These are phyloP conservation scores for Malurus splendens DNA, from an alignment of 2,797 vertebrate species.

Conservation along the genomic window DNA sequence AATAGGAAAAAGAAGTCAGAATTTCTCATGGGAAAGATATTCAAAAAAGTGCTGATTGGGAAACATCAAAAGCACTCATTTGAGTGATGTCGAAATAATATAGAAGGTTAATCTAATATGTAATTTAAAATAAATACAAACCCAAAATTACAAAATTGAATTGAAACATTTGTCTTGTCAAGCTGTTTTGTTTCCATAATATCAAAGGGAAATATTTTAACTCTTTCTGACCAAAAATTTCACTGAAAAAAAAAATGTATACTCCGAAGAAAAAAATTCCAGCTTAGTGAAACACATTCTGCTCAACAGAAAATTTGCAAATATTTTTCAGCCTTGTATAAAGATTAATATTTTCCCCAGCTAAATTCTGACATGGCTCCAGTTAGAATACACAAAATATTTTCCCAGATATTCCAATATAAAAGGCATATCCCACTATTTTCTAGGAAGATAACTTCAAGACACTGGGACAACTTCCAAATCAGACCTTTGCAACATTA, in stretches of 20 bases:
- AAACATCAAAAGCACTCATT: slow-evolving; percentile 10
- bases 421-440: neutral
- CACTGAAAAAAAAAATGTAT: too few species aligned
- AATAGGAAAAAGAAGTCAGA: neutral
- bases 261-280: neutral
- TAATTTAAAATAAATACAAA: slow-evolving; percentile 36
- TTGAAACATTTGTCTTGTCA: neutral
- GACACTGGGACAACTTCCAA: neutral
- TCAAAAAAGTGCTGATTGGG: neutral
- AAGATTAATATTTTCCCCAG: neutral
- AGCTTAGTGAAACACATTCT: neutral
- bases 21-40: slow-evolving; percentile 1
- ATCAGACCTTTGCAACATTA: neutral
- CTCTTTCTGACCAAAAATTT: neutral
- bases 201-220: slow-evolving; percentile 28
- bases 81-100: neutral
- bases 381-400: neutral
- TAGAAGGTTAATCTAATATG: slow-evolving; percentile 7
- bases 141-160: neutral
- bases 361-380: neutral
- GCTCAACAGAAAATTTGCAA: neutral
- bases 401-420: neutral
- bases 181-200: slow-evolving; percentile 3
- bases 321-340: neutral
- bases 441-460: neutral